Conservation (phyloP, 1,140 invertebrate species). For the Vanessa atalanta region DNA sequence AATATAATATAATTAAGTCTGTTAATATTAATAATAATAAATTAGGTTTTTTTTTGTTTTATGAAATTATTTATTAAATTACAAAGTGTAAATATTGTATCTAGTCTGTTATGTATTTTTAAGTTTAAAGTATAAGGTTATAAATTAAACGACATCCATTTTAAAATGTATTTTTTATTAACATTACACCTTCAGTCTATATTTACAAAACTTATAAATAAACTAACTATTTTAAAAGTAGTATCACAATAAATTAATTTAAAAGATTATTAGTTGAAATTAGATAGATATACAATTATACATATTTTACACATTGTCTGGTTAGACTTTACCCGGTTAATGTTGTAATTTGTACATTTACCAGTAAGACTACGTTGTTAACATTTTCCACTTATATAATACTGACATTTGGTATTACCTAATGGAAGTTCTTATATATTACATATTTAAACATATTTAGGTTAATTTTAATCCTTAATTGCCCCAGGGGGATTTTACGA, state of each 20-base stretch:
- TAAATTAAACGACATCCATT: slow-evolving; percentile 18
- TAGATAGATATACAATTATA: neutral
- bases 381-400: neutral
- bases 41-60: too few relatives aligned
- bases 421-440: neutral
- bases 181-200: slow-evolving; percentile 52
- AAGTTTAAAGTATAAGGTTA: slow-evolving; percentile 3
- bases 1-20: too few relatives aligned
- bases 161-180: slow-evolving; percentile 26
- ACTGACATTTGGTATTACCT: slow-evolving; percentile 2
- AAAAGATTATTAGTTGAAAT: neutral
- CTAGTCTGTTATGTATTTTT: slow-evolving; percentile 21
- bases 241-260: slow-evolving; percentile 48
- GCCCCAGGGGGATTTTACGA: too few relatives aligned
- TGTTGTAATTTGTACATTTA: neutral
- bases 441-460: neutral
- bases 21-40: too few relatives aligned
- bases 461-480: too few relatives aligned
- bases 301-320: neutral
- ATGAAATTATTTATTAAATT: slow-evolving; percentile 9
- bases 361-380: neutral
- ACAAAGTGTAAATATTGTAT: slow-evolving; percentile 42
- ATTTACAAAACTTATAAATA: slow-evolving; percentile 48
- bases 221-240: slow-evolving; percentile 45
- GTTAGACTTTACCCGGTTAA: neutral